Conservation (phyloP, 2,888 invertebrate species). For the Papilio gigon region DNA sequence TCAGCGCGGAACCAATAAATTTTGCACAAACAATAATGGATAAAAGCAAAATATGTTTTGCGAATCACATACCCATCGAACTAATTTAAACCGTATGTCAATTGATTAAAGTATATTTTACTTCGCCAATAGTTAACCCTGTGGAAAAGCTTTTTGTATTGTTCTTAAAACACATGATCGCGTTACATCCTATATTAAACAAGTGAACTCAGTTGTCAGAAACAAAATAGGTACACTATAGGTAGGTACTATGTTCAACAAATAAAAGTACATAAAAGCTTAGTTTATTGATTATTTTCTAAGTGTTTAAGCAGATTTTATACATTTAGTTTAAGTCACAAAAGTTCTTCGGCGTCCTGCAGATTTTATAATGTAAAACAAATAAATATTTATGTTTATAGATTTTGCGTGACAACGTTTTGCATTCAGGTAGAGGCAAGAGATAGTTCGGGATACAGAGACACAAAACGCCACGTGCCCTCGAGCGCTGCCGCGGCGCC, state of each 20-base stretch:
- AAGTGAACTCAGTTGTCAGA: neutral
- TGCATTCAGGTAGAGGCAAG: constrained; percentile 52
- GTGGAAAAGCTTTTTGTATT: constrained; percentile 1
- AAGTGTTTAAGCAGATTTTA: neutral
- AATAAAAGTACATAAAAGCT: neutral
- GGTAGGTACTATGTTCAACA: neutral
- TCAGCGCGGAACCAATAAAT: constrained; percentile 59
- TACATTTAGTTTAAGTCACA: neutral
- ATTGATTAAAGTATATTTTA: neutral
- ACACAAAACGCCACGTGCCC: constrained; percentile 78
- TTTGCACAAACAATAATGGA: constrained; percentile 64
- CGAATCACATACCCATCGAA: neutral
- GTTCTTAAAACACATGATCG: neutral
- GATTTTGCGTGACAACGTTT: constrained; percentile 20
- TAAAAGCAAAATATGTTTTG: constrained; percentile 38
- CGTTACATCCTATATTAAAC: neutral
- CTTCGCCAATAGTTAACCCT: neutral
- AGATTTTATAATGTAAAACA: no score
- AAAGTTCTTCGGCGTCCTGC: neutral
- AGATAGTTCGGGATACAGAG: constrained; percentile 66
- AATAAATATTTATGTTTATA: no score
- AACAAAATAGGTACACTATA: neutral
- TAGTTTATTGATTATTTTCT: neutral
- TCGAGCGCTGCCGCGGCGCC: constrained; percentile 51
- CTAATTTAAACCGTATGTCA: constrained; percentile 18